Base-by-base conservation (phyloP, 53 echinoderm and acorn worm genomes). In the Paracentrotus lividus region DNA sequence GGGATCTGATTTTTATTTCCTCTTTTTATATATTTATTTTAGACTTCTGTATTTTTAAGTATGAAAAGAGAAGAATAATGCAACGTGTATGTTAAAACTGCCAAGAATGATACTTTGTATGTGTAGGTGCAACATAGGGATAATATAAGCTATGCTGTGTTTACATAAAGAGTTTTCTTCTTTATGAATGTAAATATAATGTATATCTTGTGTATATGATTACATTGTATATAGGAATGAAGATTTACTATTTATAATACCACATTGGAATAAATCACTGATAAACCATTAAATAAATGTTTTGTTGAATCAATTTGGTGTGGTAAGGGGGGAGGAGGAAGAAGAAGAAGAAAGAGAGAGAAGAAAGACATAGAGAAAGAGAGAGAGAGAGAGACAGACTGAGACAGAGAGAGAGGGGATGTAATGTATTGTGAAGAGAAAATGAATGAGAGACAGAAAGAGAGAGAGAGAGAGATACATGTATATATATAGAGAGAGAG, bases 221-320 rank as follows among this genome's bases (percentile, higher is more conserved):
- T 81, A 89, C 64, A 32, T 13, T 90, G 90, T 90, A 90, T 34
- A 90, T 72, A 90, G 69, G 69, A 72, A 90, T 47, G 90, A 72
- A 90, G 90, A 90, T 72, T 90, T 90, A 90, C 90, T 90, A 90
- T 90, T 90, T 90, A 90, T 90, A 90, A 90, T 90, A 90, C 67
- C 75, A 90, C 90, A 90, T 90, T 90, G 90, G 90, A 90, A 90
- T 75, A 90, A 90, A 90, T 90, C 90, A 90, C 90, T 65, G 60
- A 90, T 69, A 90, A 68, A 75, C 81, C 81, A 81, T 81, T 81
- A 38, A 32, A 40, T 72, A 40, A 15, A 38, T 7, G 21, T 38
- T 57, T 40, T 38, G 21, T 18, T 0, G 72, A 72, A 18, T 40
- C 20, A 20, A n/a, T n/a, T 72, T 36, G 0, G 72, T 47, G 26